These are phyloP conservation scores for Xylota segnis DNA, from an alignment of 2,888 invertebrate genomes.

Conservation along the genomic window DNA sequence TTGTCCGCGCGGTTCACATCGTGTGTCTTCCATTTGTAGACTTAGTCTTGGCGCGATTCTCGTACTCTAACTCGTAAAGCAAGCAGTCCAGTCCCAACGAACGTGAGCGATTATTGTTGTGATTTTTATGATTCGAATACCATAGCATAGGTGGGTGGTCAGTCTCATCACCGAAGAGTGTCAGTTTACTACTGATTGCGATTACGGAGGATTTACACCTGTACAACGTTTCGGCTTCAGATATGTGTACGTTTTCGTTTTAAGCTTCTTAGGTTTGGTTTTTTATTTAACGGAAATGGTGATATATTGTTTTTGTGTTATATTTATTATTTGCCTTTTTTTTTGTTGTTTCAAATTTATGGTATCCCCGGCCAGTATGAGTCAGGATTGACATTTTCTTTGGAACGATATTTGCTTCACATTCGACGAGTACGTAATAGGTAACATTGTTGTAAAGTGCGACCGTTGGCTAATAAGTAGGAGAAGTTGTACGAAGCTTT, in stretches of 20 bases:
- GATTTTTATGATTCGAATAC: constrained; percentile 72
- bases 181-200: constrained; percentile 69
- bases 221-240: constrained; percentile 49
- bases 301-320: constrained; percentile 33
- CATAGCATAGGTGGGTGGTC: constrained; percentile 71
- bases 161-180: constrained; percentile 70
- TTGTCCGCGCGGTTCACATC: constrained; percentile 69
- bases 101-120: constrained; percentile 75
- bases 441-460: constrained; percentile 45
- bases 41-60: constrained; percentile 46
- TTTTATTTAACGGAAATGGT: constrained; percentile 39
- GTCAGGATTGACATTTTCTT: constrained; percentile 26
- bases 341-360: constrained; percentile 16
- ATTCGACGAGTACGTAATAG: constrained; percentile 2
- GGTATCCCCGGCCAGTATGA: constrained; percentile 4
- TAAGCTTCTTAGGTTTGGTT: constrained; percentile 22
- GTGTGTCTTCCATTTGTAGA: constrained; percentile 31
- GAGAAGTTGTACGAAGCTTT: constrained; percentile 33
- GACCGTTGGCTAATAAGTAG: constrained; percentile 9
- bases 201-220: constrained; percentile 68
- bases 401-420: constrained; percentile 5
- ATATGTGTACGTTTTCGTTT: constrained; percentile 70
- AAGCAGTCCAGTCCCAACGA: constrained; percentile 43
- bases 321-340: constrained; percentile 7
- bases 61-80: background rate